These are phyloP conservation scores for Gibbula magus DNA, from an alignment of 2,888 invertebrate genomes.

Conservation along the genomic window DNA sequence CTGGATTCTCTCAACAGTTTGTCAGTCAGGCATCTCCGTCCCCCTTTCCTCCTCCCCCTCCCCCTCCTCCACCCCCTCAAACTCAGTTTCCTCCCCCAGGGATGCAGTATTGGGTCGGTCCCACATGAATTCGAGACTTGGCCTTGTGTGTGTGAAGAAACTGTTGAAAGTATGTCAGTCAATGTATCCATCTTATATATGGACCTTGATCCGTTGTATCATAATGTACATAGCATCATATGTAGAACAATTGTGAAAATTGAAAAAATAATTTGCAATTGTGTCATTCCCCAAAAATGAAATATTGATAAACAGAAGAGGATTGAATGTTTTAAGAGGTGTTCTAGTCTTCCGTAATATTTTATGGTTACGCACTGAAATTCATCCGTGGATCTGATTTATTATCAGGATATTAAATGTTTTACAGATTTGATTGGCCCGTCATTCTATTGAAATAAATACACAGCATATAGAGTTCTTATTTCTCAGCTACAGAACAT, in stretches of 20 bases:
- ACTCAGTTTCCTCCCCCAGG: slow-evolving; percentile 14
- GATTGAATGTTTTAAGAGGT: too few species aligned
- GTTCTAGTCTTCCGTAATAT: too few species aligned
- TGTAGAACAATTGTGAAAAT: neutral
- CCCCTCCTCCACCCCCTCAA: slow-evolving; percentile 31
- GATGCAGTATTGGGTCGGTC: slow-evolving; percentile 27
- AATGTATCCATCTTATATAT: neutral
- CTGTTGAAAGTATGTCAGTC: neutral
- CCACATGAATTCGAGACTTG: neutral
- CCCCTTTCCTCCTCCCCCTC: slow-evolving; percentile 35
- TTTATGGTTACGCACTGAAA: too few species aligned
- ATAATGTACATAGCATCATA: neutral
- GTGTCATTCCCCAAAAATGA: too few species aligned
- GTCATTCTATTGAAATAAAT: too few species aligned
- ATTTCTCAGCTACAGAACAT: too few species aligned
- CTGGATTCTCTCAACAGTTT: neutral
- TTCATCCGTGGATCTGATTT: too few species aligned
- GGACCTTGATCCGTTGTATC: neutral
- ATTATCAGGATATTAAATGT: too few species aligned
- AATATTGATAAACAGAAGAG: too few species aligned
- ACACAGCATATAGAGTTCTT: too few species aligned
- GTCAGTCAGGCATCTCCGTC: slow-evolving; percentile 23
- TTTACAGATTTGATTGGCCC: too few species aligned
- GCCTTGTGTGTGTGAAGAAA: neutral
- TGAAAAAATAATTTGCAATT: too few species aligned